These are phyloP conservation scores for Henricia sp. DNA, from an alignment of 53 echinoderm and acorn worm genomes.

Conservation along the genomic window DNA sequence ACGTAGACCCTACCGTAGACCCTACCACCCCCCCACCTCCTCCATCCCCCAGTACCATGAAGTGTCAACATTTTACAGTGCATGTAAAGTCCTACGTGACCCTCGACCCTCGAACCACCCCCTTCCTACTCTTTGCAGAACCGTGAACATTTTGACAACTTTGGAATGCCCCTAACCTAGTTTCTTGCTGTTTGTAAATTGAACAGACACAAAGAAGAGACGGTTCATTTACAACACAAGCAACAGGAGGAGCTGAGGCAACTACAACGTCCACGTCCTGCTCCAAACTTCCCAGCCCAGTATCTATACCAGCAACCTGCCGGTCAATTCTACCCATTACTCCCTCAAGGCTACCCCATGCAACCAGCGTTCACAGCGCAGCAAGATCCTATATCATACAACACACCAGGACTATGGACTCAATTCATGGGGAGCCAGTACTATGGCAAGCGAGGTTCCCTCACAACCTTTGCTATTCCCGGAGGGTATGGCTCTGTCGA, in stretches of 20 bases:
- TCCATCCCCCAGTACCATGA: too few species aligned
- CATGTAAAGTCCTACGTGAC: too few species aligned
- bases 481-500: slow-evolving; percentile 21
- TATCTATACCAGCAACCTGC: slow-evolving; percentile 16
- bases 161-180: background rate
- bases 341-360: slow-evolving; percentile 37
- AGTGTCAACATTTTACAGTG: too few species aligned
- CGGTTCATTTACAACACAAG: slow-evolving; percentile 44
- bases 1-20: too few species aligned
- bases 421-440: slow-evolving; percentile 38
- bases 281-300: background rate
- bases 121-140: too few species aligned
- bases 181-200: background rate
- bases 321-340: slow-evolving; percentile 51
- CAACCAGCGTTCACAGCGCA: slow-evolving; percentile 24
- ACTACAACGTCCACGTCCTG: slow-evolving; percentile 19
- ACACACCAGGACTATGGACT: slow-evolving; percentile 10
- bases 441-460: slow-evolving; percentile 16
- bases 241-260: slow-evolving; percentile 68
- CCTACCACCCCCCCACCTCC: too few species aligned
- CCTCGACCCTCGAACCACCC: too few species aligned
- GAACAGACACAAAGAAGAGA: slow-evolving; percentile 71
- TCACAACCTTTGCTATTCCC: slow-evolving; percentile 6
- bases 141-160: too few species aligned
- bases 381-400: slow-evolving; percentile 46